Evolutionary conservation across 2,888 invertebrate species (phyloP), one percentile per base, ranked within the genome.

Genomic region (Artemia sinica): DNA sequence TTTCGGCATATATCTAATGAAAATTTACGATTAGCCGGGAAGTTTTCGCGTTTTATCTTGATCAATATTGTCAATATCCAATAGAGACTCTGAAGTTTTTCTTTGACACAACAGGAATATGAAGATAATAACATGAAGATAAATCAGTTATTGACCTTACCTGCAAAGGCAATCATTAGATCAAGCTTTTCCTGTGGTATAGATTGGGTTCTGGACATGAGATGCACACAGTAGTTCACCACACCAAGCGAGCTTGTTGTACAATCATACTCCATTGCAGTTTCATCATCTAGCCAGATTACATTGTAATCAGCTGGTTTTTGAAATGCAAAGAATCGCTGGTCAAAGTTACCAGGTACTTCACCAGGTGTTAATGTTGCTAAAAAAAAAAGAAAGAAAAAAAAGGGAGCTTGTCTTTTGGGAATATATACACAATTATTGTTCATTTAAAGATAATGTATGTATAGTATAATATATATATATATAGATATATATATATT

Each of bases 211-310:
- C 72, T 70, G 9, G 72, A 71, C 72, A 73, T 71, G 69, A 72
- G 70, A 69, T 73, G 73, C 14, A 72, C 67, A 70, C 73, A 73
- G 72, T 73, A 73, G 52, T 73, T 69, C 11, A 50, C 14, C 63
- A 51, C 49, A 1, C 69, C 70, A 63, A 58, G 14, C 4, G 28
- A 2, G 14, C 14, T 52, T 52, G 58, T 14, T 58, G 51, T 41
- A 67, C 72, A 72, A 69, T 72, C 72, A 65, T 72, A 72, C 67
- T 72, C 72, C 28, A 72, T 71, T 11, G 71, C 72, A 2, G 70
- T 68, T 52, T 72, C 72, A 11, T 72, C 72, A 67, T 72, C 72
- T 11, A 73, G 65, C 68, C 69, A 72, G 28, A 73, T 71, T 14
- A 73, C 70, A 66, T 68, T 71, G 70, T 73, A 73, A 69, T 73